phyloP scores from a whole-genome alignment of 2,797 vertebrate species.

The Peromyscus eremicus region DNA sequence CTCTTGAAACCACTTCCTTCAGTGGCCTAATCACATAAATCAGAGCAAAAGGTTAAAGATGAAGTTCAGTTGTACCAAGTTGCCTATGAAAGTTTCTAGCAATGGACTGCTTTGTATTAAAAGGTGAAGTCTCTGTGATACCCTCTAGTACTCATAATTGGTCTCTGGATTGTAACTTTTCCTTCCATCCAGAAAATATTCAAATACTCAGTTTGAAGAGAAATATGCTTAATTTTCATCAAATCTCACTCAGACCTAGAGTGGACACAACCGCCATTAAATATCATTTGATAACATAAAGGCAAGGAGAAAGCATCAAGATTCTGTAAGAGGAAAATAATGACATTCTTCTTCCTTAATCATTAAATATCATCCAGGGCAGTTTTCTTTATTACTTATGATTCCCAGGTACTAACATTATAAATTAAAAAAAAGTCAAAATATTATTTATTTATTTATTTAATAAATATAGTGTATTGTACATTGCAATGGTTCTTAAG shows the following conservation, averaged over 20 bases:
- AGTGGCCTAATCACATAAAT: constrained; percentile 88
- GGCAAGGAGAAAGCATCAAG: not conserved
- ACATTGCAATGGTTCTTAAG: not conserved
- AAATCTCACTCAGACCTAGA: constrained; percentile 7
- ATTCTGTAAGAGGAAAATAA: constrained; percentile 5
- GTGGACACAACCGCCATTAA: not conserved
- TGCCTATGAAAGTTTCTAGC: constrained; percentile 81
- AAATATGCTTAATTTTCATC: not conserved
- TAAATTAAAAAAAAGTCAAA: not conserved
- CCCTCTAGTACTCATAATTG: constrained; percentile 50
- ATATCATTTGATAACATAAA: not conserved
- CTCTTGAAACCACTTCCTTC: constrained; percentile 86
- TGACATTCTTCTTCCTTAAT: not conserved
- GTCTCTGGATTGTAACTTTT: constrained; percentile 52
- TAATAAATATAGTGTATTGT: not conserved
- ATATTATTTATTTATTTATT: not conserved
- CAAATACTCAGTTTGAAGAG: not conserved
- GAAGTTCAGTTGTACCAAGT: constrained; percentile 85
- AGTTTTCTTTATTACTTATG: constrained; percentile 11
- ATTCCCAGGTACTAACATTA: not conserved
- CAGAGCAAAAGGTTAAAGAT: constrained; percentile 88
- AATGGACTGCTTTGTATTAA: constrained; percentile 84
- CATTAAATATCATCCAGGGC: not conserved
- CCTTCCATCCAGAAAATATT: not conserved
- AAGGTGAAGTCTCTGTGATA: constrained; percentile 78